These are phyloP conservation scores for Drosophila subsilvestris DNA, from an alignment of 2,888 invertebrate genomes.

Conservation along the genomic window DNA sequence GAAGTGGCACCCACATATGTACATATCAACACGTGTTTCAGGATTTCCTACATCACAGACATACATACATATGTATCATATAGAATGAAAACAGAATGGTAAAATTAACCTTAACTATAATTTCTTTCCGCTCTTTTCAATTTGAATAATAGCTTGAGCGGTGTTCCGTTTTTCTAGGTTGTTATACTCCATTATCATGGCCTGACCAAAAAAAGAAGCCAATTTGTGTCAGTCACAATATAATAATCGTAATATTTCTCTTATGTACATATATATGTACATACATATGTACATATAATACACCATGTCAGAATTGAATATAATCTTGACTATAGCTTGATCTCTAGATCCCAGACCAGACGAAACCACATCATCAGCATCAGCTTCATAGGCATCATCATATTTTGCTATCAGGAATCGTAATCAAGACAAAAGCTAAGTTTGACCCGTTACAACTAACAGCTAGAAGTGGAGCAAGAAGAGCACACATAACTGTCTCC, in stretches of 20 bases:
- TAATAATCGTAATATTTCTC: conserved; percentile 3
- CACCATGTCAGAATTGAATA: conserved; percentile 34
- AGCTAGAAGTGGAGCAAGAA: conserved; percentile 34
- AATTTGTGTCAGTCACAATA: conserved; percentile 20
- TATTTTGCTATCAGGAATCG: conserved; percentile 46
- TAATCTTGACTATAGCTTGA: conserved; percentile 40
- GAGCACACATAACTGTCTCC: conserved; percentile 57
- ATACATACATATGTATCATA: too few species aligned
- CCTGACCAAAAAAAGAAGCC: conserved; percentile 1
- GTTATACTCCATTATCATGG: conserved; percentile 29
- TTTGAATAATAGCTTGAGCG: neutral
- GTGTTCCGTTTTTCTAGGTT: conserved; percentile 7
- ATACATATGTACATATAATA: neutral
- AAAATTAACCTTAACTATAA: neutral
- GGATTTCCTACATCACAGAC: too few species aligned
- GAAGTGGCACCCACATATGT: neutral
- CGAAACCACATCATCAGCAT: conserved; percentile 32
- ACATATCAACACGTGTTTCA: neutral
- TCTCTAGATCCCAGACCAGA: conserved; percentile 35
- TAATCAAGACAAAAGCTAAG: conserved; percentile 59
- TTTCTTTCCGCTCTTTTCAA: neutral
- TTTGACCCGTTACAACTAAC: conserved; percentile 35
- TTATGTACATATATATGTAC: neutral
- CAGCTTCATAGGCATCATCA: conserved; percentile 18
- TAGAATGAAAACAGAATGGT: neutral